Percentiles rank a stretch among this genome's conserved stretches.
Evolutionary conservation across 2,888 invertebrate species (phyloP).

Genomic region (Mesorhabditis spiculigera): DNA sequence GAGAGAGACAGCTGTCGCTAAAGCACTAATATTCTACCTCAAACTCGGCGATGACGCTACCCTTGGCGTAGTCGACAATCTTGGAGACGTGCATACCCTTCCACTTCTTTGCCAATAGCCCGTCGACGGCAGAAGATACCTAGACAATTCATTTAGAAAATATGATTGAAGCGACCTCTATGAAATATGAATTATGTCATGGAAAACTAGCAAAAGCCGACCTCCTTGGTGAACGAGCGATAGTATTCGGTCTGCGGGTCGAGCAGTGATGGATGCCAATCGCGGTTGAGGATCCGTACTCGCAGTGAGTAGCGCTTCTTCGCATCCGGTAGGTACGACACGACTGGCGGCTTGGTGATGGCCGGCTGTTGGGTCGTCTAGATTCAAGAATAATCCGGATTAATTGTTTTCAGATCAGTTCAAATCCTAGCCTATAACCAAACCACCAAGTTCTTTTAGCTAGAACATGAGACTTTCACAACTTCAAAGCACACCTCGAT

Average conservation of each 20-base stretch:
- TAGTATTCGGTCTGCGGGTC: slow-evolving; percentile 38
- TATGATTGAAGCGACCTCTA: neutral
- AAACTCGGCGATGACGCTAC: slow-evolving; percentile 38
- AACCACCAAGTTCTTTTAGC: neutral
- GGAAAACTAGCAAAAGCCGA: slow-evolving; percentile 11
- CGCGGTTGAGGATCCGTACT: slow-evolving; percentile 41
- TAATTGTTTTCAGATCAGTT: too few relatives aligned
- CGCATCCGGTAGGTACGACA: slow-evolving; percentile 22
- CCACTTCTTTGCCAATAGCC: slow-evolving; percentile 30
- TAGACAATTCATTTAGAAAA: slow-evolving; percentile 8
- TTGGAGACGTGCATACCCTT: slow-evolving; percentile 40
- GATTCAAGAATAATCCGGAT: neutral
- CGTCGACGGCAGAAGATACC: slow-evolving; percentile 18
- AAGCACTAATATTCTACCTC: slow-evolving; percentile 16
- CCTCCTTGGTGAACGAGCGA: slow-evolving; percentile 41
- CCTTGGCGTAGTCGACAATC: slow-evolving; percentile 33
- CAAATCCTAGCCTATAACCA: neutral
- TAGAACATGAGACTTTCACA: neutral
- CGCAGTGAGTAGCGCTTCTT: slow-evolving; percentile 30
- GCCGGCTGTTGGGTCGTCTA: neutral
- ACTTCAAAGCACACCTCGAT: neutral
- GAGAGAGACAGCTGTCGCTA: too few relatives aligned
- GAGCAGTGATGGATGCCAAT: slow-evolving; percentile 33
- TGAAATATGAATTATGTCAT: slow-evolving; percentile 3
- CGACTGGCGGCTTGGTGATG: slow-evolving; percentile 10